A percentile compares a stretch with the other conserved stretches of the same genome.
These are phyloP conservation scores for Spodoptera frugiperda DNA, from an alignment of 1,140 invertebrate genomes.

Conservation along the genomic window DNA sequence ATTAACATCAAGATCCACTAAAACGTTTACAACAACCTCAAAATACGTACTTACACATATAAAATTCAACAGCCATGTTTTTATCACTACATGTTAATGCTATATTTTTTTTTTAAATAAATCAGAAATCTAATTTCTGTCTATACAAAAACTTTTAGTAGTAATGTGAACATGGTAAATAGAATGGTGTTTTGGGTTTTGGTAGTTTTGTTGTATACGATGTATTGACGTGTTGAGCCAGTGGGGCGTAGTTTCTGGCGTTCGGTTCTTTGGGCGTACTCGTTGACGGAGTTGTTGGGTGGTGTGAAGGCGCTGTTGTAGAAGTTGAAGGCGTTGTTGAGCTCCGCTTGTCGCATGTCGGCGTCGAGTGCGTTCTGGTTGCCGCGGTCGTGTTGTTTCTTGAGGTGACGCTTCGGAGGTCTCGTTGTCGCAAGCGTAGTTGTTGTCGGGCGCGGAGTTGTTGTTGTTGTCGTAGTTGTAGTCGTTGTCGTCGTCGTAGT, in stretches of 20 bases:
- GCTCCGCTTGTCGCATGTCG: conserved; percentile 63
- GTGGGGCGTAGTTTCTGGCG: conserved; percentile 78
- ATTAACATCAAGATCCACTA: conserved; percentile 68
- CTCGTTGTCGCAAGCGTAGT: conserved; percentile 66
- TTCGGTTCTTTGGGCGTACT: conserved; percentile 75
- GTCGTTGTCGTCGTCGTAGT: conserved; percentile 79
- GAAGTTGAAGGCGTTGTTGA: conserved; percentile 73
- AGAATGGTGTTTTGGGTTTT: conserved; percentile 28
- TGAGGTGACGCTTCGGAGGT: conserved; percentile 71
- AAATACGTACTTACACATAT: conserved; percentile 71
- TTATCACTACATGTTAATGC: conserved; percentile 70
- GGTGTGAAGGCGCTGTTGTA: conserved; percentile 68
- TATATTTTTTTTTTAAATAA: conserved; percentile 48
- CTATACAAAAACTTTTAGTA: conserved; percentile 43
- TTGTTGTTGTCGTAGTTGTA: conserved; percentile 74
- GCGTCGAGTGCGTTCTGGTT: conserved; percentile 73
- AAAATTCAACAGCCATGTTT: conserved; percentile 83
- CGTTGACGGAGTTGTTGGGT: conserved; percentile 72
- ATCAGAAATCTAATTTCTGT: conserved; percentile 49
- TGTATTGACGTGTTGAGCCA: conserved; percentile 70
- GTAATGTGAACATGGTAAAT: conserved; percentile 44
- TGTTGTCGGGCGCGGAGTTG: conserved; percentile 63
- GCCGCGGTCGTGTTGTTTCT: conserved; percentile 70
- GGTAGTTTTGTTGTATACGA: conserved; percentile 65
- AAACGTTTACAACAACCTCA: conserved; percentile 77